Conservation (phyloP, 2,113 vertebrate genomes). For the Monarcha castaneiventris region DNA sequence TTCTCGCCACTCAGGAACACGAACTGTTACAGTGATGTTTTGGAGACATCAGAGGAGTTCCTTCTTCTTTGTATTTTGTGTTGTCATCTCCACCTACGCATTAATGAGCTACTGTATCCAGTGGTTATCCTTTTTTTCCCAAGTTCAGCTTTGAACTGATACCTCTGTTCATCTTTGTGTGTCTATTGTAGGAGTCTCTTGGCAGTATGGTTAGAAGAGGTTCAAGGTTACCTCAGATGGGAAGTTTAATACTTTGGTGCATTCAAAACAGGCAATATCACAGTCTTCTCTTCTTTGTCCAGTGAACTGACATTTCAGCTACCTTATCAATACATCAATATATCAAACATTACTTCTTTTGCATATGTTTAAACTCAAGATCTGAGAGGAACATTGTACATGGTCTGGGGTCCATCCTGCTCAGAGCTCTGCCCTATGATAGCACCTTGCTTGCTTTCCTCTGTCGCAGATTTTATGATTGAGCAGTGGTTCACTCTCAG, state of each 20-base stretch:
- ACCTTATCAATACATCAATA: neutral
- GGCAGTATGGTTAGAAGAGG: neutral
- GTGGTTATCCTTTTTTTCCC: neutral
- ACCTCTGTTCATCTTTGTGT: neutral
- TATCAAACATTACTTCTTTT: neutral
- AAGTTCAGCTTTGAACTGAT: neutral
- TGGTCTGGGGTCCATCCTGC: neutral
- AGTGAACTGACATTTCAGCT: neutral
- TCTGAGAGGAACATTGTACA: rapidly evolving
- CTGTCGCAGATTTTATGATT: neutral
- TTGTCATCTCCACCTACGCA: neutral
- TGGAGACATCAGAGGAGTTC: neutral
- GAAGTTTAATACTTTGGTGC: neutral
- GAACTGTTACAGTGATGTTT: neutral
- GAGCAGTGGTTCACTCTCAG: neutral
- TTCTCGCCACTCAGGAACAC: neutral
- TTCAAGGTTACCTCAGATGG: neutral
- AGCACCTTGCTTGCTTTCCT: neutral
- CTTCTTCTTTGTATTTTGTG: neutral
- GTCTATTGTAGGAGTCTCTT: neutral
- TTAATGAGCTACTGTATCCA: neutral
- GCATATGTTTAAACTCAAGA: neutral
- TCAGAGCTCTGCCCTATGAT: neutral
- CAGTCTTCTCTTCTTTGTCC: neutral
- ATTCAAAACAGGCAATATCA: neutral